These are phyloP conservation scores for Macrophya annulata DNA, from an alignment of 2,888 invertebrate species.

Conservation along the genomic window DNA sequence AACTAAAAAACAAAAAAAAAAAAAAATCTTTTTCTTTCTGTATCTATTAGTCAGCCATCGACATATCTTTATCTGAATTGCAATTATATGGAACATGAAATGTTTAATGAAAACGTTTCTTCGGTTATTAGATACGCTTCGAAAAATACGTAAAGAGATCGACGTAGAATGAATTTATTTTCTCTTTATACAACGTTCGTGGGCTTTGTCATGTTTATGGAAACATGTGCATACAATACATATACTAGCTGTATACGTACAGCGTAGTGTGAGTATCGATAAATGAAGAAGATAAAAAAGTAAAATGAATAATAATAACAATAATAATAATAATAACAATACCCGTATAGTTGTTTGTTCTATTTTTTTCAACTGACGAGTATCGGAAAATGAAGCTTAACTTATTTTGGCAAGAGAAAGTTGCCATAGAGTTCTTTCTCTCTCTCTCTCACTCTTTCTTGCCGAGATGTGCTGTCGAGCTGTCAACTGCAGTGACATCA, in stretches of 20 bases:
- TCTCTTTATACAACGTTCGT: too few species aligned
- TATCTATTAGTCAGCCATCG: not conserved
- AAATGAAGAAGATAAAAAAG: too few species aligned
- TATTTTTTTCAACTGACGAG: not conserved
- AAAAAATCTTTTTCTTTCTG: not conserved
- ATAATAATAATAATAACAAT: not conserved
- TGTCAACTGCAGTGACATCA: conserved; percentile 31
- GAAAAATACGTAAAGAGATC: not conserved
- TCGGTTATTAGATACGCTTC: not conserved
- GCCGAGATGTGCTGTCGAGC: conserved; percentile 27
- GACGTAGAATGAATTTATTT: not conserved
- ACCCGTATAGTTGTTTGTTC: not conserved
- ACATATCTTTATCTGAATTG: not conserved
- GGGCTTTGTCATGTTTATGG: not conserved
- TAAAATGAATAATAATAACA: too few species aligned
- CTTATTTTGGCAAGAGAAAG: not conserved
- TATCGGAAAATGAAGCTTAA: not conserved
- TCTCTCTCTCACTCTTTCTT: too few species aligned
- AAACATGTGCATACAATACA: not conserved
- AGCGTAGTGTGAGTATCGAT: too few species aligned
- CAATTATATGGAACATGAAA: not conserved
- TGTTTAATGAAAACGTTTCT: not conserved
- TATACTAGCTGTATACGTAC: not conserved
- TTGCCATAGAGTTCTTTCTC: not conserved
- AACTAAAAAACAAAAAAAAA: too few species aligned